Evolutionary conservation across 2,113 vertebrate species (phyloP), one percentile per base, ranked within the genome.

Genomic region (Sterna hirundo): DNA sequence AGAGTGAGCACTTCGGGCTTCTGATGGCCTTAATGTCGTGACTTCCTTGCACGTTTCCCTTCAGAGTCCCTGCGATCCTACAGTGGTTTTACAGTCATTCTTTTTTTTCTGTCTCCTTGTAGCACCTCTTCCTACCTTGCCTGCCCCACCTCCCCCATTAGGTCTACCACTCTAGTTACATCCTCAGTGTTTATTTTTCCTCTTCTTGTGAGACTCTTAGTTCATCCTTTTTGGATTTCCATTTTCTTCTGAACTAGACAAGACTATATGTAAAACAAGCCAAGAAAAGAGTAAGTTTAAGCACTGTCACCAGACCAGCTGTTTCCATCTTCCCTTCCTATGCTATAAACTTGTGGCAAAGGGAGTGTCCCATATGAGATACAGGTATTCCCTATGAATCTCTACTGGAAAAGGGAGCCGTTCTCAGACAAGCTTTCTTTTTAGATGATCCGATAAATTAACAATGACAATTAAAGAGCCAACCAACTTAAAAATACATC

Each of bases 331-430:
- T 81, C 44, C 32, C 10, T 51, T 77, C 27, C 30, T 52, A 7
- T 44, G 38, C 7, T 55, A n/a, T 36, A 62, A 85, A 58, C n/a
- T 34, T 58, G 27, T 49, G 52, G 23, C 47, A 71, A 71, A 86
- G 11, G 26, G 23, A 49, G 7, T 15, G 27, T 55, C 29, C 30
- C 17, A 47, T 13, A 23, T 9, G 15, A 10, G 26, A 62, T 22
- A 54, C 11, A 49, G 18, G 9, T 27, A 61, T 38, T 7, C 2
- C 68, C 16, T 79, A 11, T 36, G 17, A 47, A 83, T 26, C 27
- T 47, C 30, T 81, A 2, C n/a, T 58, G 47, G 44, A 62, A 30
- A 84, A 87, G 8, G 15, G 5, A 6, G 15, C 14, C 0, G 0
- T 58, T 81, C 26, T 66, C 13, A 68, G 36, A 49, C 23, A 80